phyloP scores from a whole-genome alignment of 2,113 vertebrate genomes.

The Megaceryle maxima region DNA sequence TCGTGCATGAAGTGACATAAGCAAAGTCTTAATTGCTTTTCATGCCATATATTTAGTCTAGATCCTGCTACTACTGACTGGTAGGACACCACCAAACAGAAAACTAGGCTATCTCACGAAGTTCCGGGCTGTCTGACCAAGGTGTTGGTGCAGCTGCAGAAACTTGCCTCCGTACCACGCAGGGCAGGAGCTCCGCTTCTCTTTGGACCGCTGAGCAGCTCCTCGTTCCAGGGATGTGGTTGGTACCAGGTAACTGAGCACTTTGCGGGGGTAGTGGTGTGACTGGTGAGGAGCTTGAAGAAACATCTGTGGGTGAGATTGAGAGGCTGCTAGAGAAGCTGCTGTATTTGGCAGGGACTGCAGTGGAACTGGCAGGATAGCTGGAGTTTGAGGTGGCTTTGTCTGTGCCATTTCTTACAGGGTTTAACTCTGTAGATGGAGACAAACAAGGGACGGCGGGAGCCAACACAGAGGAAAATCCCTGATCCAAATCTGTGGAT shows the following conservation, averaged over 20 bases:
- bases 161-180: not conserved
- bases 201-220: not conserved
- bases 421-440: not conserved
- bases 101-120: fast-evolving
- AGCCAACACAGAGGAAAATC: not conserved
- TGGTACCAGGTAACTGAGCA: not conserved
- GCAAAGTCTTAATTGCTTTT: not conserved
- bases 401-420: conserved; percentile 21
- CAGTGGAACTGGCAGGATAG: not conserved
- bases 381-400: not conserved
- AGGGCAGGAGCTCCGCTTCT: not conserved
- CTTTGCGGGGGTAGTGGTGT: not conserved
- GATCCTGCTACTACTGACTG: not conserved
- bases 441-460: not conserved
- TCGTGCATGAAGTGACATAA: fast-evolving
- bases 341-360: not conserved
- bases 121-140: not conserved
- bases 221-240: not conserved
- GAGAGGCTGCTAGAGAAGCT: not conserved
- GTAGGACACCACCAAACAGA: not conserved
- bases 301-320: not conserved
- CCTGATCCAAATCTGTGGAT: not conserved
- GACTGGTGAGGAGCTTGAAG: not conserved
- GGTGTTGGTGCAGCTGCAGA: not conserved
- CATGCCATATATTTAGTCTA: fast-evolving